Conservation (phyloP, 2,888 invertebrate species). For the Phasia obesa region DNA sequence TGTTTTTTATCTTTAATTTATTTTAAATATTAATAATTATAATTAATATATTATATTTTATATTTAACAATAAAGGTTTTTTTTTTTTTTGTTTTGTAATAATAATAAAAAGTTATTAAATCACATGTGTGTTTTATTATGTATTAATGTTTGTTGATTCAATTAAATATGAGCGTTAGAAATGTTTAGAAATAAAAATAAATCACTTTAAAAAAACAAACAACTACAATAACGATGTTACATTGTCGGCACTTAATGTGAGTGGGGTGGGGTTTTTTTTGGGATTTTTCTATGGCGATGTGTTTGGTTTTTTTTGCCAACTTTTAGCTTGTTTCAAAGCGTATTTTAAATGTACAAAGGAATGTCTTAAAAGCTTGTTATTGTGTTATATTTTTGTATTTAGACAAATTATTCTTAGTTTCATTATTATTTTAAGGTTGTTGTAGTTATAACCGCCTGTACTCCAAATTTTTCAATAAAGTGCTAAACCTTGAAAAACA, state of each 20-base stretch:
- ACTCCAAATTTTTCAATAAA: slow-evolving; percentile 20
- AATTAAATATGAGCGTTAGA: slow-evolving; percentile 30
- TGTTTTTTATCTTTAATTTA: neutral
- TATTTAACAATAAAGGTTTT: slow-evolving; percentile 4
- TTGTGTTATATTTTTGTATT: neutral
- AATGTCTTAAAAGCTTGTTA: slow-evolving; percentile 17
- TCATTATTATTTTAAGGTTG: neutral
- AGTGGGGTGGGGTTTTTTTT: slow-evolving; percentile 12
- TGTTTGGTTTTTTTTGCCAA: slow-evolving; percentile 17
- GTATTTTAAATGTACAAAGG: slow-evolving; percentile 19
- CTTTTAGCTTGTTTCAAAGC: slow-evolving; percentile 1
- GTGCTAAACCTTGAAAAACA: slow-evolving; percentile 35
- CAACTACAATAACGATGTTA: slow-evolving; percentile 15
- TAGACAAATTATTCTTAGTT: neutral
- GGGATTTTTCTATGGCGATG: slow-evolving; percentile 1
- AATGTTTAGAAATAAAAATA: neutral
- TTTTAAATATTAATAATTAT: slow-evolving; percentile 1
- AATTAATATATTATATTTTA: neutral
- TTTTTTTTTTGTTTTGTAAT: neutral
- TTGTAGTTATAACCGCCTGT: slow-evolving; percentile 17
- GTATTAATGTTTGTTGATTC: neutral
- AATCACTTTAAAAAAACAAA: slow-evolving; percentile 7
- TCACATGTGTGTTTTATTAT: slow-evolving; percentile 31
- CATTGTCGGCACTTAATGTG: slow-evolving; percentile 38
- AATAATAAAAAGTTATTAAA: slow-evolving; percentile 17